Percentiles rank a stretch among this genome's conserved stretches.
Conservation (phyloP, 1,140 invertebrate species). For the Diploscapter pachys region DNA sequence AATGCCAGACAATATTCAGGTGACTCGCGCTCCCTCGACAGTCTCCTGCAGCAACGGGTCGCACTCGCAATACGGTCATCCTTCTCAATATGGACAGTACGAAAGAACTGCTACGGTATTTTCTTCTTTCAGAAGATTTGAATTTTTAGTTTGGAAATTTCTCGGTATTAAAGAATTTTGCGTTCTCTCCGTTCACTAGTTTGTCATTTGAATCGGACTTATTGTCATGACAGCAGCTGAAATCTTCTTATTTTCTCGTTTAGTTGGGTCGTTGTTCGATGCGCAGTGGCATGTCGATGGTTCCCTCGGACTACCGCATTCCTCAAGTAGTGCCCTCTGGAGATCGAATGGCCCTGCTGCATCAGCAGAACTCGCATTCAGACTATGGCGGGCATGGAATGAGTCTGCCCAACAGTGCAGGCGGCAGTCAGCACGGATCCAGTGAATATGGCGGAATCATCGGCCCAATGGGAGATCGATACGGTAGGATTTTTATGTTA, state of each 20-base stretch:
- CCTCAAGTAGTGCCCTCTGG: background rate
- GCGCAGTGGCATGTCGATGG: background rate
- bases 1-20: background rate
- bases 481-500: background rate
- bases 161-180: background rate
- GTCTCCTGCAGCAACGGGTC: constrained; percentile 2
- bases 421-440: constrained; percentile 32
- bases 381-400: constrained; percentile 4
- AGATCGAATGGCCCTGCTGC: background rate
- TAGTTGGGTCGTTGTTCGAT: constrained; percentile 7
- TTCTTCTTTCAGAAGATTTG: background rate
- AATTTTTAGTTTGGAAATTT: no score
- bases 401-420: background rate
- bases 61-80: background rate
- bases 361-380: background rate
- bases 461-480: background rate
- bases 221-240: background rate
- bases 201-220: background rate
- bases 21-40: constrained; percentile 7
- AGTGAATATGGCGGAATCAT: constrained; percentile 16
- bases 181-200: background rate
- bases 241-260: background rate
- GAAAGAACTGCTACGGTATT: background rate
- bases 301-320: constrained; percentile 3
- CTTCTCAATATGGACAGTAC: constrained; percentile 5